Percentiles rank a stretch among this genome's conserved stretches.
These are phyloP conservation scores for Scatophagus argus DNA, from an alignment of 2,113 vertebrate genomes.

Conservation along the genomic window DNA sequence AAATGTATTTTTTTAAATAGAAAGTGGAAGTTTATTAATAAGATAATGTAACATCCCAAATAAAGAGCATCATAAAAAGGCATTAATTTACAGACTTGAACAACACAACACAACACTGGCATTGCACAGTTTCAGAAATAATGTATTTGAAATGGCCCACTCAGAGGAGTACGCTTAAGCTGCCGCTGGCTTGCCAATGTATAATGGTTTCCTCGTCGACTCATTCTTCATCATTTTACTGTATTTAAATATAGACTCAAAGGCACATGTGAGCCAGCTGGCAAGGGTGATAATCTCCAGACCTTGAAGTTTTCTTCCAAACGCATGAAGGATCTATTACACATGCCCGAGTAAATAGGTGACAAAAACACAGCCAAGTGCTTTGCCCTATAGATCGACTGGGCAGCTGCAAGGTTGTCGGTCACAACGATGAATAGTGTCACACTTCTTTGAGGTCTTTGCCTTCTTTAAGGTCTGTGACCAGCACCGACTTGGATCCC, in stretches of 20 bases:
- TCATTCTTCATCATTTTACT: slow-evolving; percentile 70
- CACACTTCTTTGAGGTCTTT: slow-evolving; percentile 61
- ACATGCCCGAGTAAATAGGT: slow-evolving; percentile 84
- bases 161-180: slow-evolving; percentile 52
- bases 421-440: slow-evolving; percentile 59
- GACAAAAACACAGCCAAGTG: slow-evolving; percentile 79
- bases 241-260: slow-evolving; percentile 82
- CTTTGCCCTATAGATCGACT: slow-evolving; percentile 62
- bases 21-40: slow-evolving; percentile 5
- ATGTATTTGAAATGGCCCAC: slow-evolving; percentile 21
- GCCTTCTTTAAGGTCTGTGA: slow-evolving; percentile 44
- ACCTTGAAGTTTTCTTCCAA: slow-evolving; percentile 79
- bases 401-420: slow-evolving; percentile 74
- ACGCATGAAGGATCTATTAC: slow-evolving; percentile 81
- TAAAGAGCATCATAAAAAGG: background rate
- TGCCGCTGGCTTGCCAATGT: slow-evolving; percentile 59
- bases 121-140: background rate
- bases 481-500: slow-evolving; percentile 54
- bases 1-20: background rate
- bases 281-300: slow-evolving; percentile 81
- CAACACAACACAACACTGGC: background rate
- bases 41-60: background rate
- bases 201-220: slow-evolving; percentile 67
- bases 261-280: slow-evolving; percentile 78
- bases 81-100: background rate